Conservation (phyloP, 2,888 invertebrate genomes). For the Pocota personata region DNA sequence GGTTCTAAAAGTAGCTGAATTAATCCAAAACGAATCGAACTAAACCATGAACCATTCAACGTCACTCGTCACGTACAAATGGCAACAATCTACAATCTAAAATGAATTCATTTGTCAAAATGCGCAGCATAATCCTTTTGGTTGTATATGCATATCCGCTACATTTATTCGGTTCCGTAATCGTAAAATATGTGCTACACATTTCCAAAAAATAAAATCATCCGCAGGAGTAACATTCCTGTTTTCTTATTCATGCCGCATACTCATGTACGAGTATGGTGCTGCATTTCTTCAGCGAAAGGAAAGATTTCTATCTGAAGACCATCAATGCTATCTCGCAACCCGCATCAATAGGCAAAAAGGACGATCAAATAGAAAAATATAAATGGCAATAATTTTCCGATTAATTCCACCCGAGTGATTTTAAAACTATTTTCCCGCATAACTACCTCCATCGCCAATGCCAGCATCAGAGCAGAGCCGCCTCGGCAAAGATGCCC, state of each 20-base stretch:
- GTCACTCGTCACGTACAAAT: background rate
- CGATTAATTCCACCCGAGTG: constrained; percentile 69
- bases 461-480: background rate
- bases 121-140: constrained; percentile 43
- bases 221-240: background rate
- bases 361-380: constrained; percentile 61
- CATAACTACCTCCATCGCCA: constrained; percentile 36
- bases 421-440: constrained; percentile 66
- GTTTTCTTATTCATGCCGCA: constrained; percentile 36
- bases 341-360: background rate
- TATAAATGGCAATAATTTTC: constrained; percentile 72
- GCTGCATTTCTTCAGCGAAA: constrained; percentile 13
- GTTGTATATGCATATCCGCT: constrained; percentile 32
- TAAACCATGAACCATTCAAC: no score
- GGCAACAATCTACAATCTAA: constrained; percentile 20
- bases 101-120: constrained; percentile 40
- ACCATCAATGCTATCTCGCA: background rate
- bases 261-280: constrained; percentile 3
- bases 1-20: no score
- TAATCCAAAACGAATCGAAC: no score
- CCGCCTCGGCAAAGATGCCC: constrained; percentile 43
- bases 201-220: constrained; percentile 17
- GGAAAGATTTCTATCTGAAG: background rate
- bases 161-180: constrained; percentile 52
- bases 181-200: constrained; percentile 56